These are phyloP conservation scores for Columbina picui DNA, from an alignment of 2,113 vertebrate genomes.

Conservation along the genomic window DNA sequence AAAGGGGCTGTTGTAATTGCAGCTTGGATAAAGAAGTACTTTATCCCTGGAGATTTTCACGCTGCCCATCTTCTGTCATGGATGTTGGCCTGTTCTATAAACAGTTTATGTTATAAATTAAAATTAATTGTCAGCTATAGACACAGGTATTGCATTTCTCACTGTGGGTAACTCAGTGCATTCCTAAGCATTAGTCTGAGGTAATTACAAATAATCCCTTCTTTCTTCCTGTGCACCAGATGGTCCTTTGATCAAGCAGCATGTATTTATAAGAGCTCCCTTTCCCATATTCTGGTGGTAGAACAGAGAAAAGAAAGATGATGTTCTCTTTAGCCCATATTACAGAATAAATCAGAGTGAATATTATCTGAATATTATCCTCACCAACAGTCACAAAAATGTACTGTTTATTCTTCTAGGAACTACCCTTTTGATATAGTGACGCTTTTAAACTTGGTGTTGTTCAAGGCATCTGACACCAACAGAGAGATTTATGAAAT, in stretches of 20 bases:
- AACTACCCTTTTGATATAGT: conserved; percentile 98
- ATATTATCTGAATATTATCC: not conserved
- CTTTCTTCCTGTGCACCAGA: conserved; percentile 20
- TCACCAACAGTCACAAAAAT: conserved; percentile 16
- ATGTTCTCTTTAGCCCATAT: not conserved
- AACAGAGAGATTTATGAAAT: conserved; percentile 98
- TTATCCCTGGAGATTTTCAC: not conserved
- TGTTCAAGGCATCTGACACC: conserved; percentile 98
- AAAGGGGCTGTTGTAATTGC: not conserved
- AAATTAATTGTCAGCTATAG: not conserved
- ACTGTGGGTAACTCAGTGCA: not conserved
- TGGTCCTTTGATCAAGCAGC: conserved; percentile 6
- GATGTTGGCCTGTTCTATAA: not conserved
- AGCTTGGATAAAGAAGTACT: not conserved
- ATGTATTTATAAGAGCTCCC: not conserved
- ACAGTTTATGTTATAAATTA: not conserved
- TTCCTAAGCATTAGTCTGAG: conserved; percentile 16
- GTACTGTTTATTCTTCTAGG: conserved; percentile 77
- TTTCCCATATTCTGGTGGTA: conserved; percentile 3
- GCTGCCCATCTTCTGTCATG: not conserved
- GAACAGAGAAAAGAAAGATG: not conserved
- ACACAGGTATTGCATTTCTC: not conserved
- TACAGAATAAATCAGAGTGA: not conserved
- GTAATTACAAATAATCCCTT: conserved; percentile 31
- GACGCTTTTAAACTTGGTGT: conserved; percentile 93